These are phyloP conservation scores for Octomys mimax DNA, from an alignment of 2,797 vertebrate genomes.

Conservation along the genomic window DNA sequence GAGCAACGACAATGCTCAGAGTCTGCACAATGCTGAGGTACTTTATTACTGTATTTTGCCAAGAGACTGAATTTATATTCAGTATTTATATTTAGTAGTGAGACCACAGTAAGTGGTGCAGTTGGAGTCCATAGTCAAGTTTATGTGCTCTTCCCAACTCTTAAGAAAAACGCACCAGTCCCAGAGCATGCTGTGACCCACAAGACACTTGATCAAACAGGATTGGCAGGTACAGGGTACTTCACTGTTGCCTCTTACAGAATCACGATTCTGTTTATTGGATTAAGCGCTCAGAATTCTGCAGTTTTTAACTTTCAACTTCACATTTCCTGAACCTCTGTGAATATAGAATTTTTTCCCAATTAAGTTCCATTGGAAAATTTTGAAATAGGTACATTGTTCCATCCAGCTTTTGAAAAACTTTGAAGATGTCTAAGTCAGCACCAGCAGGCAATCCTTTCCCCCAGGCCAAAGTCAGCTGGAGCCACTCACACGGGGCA, in stretches of 20 bases:
- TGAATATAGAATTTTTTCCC: neutral
- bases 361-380: neutral
- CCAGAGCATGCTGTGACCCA: neutral
- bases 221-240: neutral
- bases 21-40: neutral
- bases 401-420: neutral
- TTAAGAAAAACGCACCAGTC: neutral
- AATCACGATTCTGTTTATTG: neutral
- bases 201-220: neutral
- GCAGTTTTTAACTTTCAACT: neutral
- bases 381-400: slow-evolving; percentile 18
- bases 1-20: neutral
- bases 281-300: neutral
- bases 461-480: neutral
- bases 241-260: neutral
- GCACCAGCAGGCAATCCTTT: neutral
- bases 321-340: neutral
- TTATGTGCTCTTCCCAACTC: neutral
- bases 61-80: neutral
- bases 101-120: neutral
- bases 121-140: neutral
- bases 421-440: neutral
- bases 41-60: neutral
- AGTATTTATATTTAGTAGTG: neutral
- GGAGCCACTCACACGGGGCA: neutral